phyloP scores from a whole-genome alignment of 2,888 invertebrate genomes.

The Tetragonula carbonaria region DNA sequence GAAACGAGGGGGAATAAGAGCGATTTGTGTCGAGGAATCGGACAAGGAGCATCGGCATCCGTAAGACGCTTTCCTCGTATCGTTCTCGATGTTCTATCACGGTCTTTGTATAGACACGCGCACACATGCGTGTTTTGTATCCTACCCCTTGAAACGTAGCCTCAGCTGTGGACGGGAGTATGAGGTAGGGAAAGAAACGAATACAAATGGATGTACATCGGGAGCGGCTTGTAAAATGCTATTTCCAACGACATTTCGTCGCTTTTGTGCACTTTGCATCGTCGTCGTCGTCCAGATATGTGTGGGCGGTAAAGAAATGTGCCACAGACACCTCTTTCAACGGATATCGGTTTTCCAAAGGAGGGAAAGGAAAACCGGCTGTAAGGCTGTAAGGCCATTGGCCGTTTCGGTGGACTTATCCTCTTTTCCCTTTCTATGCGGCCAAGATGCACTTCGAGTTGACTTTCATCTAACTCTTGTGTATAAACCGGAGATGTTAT shows the following conservation, averaged over 20 bases:
- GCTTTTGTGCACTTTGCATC: constrained; percentile 56
- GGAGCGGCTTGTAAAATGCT: constrained; percentile 55
- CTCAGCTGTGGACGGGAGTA: neutral
- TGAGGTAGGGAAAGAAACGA: constrained; percentile 24
- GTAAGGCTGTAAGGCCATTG: constrained; percentile 62
- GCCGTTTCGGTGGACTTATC: constrained; percentile 65
- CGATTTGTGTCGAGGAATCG: constrained; percentile 37
- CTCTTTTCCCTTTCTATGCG: constrained; percentile 37
- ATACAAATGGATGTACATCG: constrained; percentile 51
- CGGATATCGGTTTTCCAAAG: constrained; percentile 71
- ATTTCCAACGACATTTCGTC: constrained; percentile 48
- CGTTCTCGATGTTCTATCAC: constrained; percentile 31
- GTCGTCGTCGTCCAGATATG: constrained; percentile 37
- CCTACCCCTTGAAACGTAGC: constrained; percentile 26
- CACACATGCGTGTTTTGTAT: neutral
- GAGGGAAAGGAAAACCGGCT: constrained; percentile 10
- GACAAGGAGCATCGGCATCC: constrained; percentile 22
- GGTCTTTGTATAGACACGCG: neutral
- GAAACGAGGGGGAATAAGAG: constrained; percentile 14
- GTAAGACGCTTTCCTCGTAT: constrained; percentile 41
- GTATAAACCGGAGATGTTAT: constrained; percentile 49
- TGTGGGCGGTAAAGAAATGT: constrained; percentile 53
- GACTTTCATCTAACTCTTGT: constrained; percentile 43
- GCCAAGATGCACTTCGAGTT: constrained; percentile 36
- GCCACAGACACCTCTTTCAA: constrained; percentile 65